phyloP scores from a whole-genome alignment of 2,888 invertebrate genomes.

The Rhorus exstirpatorius region DNA sequence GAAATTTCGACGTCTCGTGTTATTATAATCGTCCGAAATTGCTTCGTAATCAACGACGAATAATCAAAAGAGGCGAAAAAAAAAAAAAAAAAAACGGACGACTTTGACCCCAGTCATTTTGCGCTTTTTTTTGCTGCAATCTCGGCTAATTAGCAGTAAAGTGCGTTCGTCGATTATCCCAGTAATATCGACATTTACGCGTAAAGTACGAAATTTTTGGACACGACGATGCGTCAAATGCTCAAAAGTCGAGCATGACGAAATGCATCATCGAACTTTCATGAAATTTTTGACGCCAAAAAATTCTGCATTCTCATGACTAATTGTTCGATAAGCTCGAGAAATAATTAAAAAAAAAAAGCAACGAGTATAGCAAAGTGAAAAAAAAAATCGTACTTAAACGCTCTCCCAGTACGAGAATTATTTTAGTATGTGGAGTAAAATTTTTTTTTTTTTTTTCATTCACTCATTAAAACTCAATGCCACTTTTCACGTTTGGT shows the following conservation, averaged over 20 bases:
- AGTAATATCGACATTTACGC: neutral
- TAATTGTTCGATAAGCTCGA: conserved; percentile 39
- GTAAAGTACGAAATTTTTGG: neutral
- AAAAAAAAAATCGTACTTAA: neutral
- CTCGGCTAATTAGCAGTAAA: conserved; percentile 11
- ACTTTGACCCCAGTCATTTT: conserved; percentile 13
- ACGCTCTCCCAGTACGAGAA: neutral
- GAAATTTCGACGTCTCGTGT: neutral
- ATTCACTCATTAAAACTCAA: no score
- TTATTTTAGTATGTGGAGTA: no score
- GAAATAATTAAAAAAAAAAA: neutral
- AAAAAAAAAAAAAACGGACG: neutral
- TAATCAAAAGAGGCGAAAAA: neutral
- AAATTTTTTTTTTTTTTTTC: no score
- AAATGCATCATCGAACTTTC: neutral
- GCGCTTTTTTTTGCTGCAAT: conserved; percentile 4
- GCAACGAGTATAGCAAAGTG: neutral
- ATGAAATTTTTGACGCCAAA: neutral
- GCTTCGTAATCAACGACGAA: neutral
- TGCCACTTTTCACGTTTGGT: no score
- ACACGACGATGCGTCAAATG: no score
- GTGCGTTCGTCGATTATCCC: neutral
- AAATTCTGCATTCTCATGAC: no score
- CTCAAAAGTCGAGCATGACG: neutral
- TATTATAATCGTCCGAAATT: neutral